phyloP scores from a whole-genome alignment of 2,797 vertebrate genomes.

The Peromyscus aztecus region DNA sequence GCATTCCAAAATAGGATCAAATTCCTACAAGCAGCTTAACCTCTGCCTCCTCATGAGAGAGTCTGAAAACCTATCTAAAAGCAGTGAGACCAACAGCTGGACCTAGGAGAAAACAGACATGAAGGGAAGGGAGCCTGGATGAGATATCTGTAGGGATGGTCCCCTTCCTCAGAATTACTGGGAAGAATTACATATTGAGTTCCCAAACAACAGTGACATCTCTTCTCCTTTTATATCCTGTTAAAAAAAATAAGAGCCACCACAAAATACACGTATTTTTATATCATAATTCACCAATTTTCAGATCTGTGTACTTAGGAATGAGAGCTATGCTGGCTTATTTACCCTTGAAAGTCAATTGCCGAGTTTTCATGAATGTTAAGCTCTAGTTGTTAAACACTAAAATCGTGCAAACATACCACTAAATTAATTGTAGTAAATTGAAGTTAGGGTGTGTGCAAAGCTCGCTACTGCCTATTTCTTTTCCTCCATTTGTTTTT shows the following conservation, averaged over 20 bases:
- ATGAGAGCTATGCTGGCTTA: background rate
- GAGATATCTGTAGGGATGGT: background rate
- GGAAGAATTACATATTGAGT: background rate
- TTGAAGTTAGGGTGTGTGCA: background rate
- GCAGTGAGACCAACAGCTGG: background rate
- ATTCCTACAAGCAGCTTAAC: background rate
- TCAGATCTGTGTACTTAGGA: background rate
- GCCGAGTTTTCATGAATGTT: constrained; percentile 3
- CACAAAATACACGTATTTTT: background rate
- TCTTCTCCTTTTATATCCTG: background rate
- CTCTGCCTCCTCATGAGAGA: background rate
- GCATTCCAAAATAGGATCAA: constrained; percentile 28
- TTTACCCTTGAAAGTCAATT: background rate
- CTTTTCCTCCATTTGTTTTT: background rate
- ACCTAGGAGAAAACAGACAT: background rate
- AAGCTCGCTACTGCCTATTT: background rate
- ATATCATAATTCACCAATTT: background rate
- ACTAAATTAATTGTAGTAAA: constrained; percentile 37
- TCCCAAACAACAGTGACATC: background rate
- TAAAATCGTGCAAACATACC: background rate
- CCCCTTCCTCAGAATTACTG: background rate
- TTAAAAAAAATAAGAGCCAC: background rate
- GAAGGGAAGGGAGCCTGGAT: background rate
- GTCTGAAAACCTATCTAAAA: background rate
- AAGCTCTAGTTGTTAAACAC: background rate